These are phyloP conservation scores for Drosophila pallidifrons DNA, from an alignment of 1,140 invertebrate genomes.

Conservation along the genomic window DNA sequence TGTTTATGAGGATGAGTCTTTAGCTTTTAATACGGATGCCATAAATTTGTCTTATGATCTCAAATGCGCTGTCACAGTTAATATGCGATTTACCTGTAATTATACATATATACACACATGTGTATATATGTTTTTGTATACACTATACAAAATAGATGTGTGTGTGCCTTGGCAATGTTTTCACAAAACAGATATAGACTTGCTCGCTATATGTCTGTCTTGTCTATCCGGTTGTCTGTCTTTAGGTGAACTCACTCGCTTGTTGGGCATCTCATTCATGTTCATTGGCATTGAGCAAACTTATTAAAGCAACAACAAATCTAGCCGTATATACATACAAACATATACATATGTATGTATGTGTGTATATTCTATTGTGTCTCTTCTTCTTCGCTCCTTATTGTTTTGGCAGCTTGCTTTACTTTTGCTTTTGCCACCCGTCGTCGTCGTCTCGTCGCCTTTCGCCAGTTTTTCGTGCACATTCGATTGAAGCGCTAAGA, in stretches of 20 bases:
- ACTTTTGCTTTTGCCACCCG: conserved; percentile 31
- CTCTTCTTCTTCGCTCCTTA: conserved; percentile 8
- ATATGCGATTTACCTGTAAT: conserved; percentile 23
- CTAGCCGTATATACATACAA: neutral
- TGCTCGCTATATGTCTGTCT: neutral
- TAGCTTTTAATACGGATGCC: neutral
- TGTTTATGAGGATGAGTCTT: neutral
- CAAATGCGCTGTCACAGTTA: conserved; percentile 13
- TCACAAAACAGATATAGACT: conserved; percentile 22
- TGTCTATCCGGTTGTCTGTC: conserved; percentile 13
- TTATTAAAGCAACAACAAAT: conserved; percentile 15
- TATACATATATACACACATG: conserved; percentile 1
- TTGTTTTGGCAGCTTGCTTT: conserved; percentile 44
- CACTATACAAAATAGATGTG: conserved; percentile 49
- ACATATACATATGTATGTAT: conserved; percentile 6
- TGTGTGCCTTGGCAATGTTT: conserved; percentile 55
- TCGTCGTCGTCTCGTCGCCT: conserved; percentile 37
- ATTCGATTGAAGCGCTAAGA: conserved; percentile 43
- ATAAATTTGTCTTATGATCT: conserved; percentile 1
- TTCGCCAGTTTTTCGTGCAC: conserved; percentile 51
- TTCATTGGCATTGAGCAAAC: conserved; percentile 14
- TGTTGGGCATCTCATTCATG: neutral
- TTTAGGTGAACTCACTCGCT: neutral
- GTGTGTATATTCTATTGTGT: neutral
- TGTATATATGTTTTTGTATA: conserved; percentile 7